A percentile compares a stretch with the other conserved stretches of the same genome.
phyloP scores from a whole-genome alignment of 1,140 invertebrate species.

The Apis laboriosa region DNA sequence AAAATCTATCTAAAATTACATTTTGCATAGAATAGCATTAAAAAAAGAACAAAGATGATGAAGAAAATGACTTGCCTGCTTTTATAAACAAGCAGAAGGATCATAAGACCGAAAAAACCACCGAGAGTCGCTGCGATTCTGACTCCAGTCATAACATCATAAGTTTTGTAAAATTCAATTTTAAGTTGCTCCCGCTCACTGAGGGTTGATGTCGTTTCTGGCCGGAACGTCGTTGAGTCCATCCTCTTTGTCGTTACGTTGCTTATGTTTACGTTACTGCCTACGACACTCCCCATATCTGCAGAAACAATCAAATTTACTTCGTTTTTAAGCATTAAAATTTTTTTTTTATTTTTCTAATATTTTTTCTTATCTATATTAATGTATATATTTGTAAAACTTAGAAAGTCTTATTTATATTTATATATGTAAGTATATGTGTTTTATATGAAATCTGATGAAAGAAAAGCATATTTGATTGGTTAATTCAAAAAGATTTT shows the following conservation, averaged over 20 bases:
- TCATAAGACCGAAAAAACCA: slow-evolving; percentile 93
- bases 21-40: neutral
- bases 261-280: slow-evolving; percentile 68
- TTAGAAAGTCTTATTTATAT: neutral
- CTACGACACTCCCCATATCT: slow-evolving; percentile 77
- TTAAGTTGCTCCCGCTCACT: slow-evolving; percentile 83
- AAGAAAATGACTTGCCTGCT: slow-evolving; percentile 81
- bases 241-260: slow-evolving; percentile 65
- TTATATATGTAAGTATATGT: too few relatives aligned
- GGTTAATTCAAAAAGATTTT: too few relatives aligned
- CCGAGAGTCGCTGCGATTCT: slow-evolving; percentile 93
- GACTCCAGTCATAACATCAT: slow-evolving; percentile 94
- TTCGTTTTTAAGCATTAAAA: neutral
- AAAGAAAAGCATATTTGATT: too few relatives aligned
- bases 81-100: slow-evolving; percentile 93
- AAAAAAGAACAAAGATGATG: neutral
- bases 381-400: too few relatives aligned
- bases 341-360: neutral
- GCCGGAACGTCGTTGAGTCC: slow-evolving; percentile 73
- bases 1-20: neutral
- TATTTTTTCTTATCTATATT: too few relatives aligned
- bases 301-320: slow-evolving; percentile 15
- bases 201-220: slow-evolving; percentile 76
- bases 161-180: slow-evolving; percentile 92
- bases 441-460: too few relatives aligned